These are phyloP conservation scores for Lasiurus borealis DNA, from an alignment of 2,113 vertebrate genomes.

Conservation along the genomic window DNA sequence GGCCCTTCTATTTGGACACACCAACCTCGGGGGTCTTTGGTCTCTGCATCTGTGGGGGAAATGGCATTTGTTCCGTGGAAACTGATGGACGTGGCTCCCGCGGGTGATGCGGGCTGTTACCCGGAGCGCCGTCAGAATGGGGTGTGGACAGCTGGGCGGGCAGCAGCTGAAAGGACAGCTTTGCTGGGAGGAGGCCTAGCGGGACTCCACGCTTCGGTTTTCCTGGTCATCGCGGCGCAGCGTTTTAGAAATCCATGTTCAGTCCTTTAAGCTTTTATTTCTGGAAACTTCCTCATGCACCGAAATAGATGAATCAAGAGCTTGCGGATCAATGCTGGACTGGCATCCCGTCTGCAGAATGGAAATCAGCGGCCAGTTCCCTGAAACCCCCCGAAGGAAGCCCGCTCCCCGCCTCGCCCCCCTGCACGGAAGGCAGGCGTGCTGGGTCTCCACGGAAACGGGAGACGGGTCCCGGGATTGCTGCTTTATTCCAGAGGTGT, in stretches of 20 bases:
- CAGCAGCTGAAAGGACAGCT: slow-evolving; percentile 22
- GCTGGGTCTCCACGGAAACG: background rate
- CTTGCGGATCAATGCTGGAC: slow-evolving; percentile 53
- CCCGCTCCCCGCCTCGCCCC: background rate
- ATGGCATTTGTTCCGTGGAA: slow-evolving; percentile 74
- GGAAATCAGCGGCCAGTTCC: slow-evolving; percentile 16
- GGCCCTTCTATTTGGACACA: slow-evolving; percentile 75
- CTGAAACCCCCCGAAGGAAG: slow-evolving; percentile 18
- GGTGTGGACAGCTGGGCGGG: slow-evolving; percentile 59
- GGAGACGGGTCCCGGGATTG: background rate
- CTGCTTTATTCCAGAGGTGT: background rate
- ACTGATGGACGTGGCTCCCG: slow-evolving; percentile 67
- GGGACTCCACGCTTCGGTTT: slow-evolving; percentile 40
- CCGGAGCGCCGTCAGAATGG: slow-evolving; percentile 71
- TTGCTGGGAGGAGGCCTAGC: background rate
- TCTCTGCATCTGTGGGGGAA: slow-evolving; percentile 70
- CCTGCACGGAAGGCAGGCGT: slow-evolving; percentile 48
- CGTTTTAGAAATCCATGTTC: slow-evolving; percentile 43
- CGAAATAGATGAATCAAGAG: slow-evolving; percentile 67
- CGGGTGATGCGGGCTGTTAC: slow-evolving; percentile 61
- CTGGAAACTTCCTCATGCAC: slow-evolving; percentile 60
- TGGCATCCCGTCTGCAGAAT: slow-evolving; percentile 26
- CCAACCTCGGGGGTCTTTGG: slow-evolving; percentile 72
- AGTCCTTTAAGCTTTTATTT: slow-evolving; percentile 66
- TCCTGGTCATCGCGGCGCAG: slow-evolving; percentile 10